Evolutionary conservation across 2,113 vertebrate genomes (phyloP), one percentile per base, ranked within the genome.

Genomic region (mouse (Mus musculus)): DNA sequence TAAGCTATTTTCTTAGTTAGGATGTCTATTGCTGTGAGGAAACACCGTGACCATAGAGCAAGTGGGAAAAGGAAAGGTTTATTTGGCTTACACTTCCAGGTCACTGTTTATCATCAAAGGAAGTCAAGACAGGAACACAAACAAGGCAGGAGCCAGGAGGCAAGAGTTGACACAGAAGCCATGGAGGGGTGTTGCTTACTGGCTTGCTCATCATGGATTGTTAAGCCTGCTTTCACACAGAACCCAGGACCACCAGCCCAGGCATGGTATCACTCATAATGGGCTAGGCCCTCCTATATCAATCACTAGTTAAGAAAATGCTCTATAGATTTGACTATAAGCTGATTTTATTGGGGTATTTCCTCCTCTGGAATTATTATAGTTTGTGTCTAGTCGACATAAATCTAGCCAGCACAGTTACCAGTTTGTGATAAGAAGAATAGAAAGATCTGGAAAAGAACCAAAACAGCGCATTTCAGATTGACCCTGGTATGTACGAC

Each of bases 401-500:
- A 73, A 39, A 73, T 73, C 54, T 26, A 82, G 54, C 11, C 80
- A 39, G 11, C 36, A 82, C 12, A 61, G 5, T 9, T n/a, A 61
- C 36, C 54, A 49, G 61, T 3, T 93, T 94, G 17, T 77, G 69
- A 42, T 77, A 87, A 89, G 75, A 92, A 54, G 46, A 93, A 75
- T 77, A 91, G 46, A 90, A 93, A 75, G 24, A 85, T 46, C 69
- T 92, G 28, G 49, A 92, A 90, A 89, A 30, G 12, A 86, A 84
- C 69, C n/a, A 85, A 91, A 95, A 91, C 12, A 81, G 26, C 7
- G 56, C 16, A 81, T 61, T 97, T 89, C 39, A 84, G 16, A 97
- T 89, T 89, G 89, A 42, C 24, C 20, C 42, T 94, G n/a, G 33
- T 5, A 49, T 91, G 92, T 22, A 42, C 69, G 56, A 63, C 7